These are phyloP conservation scores for Drosophila niveifrons DNA, from an alignment of 2,888 invertebrate species.

Conservation along the genomic window DNA sequence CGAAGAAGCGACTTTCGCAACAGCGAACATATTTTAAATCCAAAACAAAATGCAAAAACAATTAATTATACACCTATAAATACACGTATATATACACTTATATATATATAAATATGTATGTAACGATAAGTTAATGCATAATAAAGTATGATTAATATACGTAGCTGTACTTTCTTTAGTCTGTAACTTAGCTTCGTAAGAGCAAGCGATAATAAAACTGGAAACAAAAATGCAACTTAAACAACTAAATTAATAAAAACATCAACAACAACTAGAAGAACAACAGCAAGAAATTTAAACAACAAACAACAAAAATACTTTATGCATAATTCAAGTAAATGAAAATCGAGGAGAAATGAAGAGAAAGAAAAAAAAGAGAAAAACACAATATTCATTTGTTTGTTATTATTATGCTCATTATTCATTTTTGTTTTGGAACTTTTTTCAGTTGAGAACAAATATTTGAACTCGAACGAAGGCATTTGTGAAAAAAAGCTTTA, in stretches of 20 bases:
- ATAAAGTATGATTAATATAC: slow-evolving; percentile 63
- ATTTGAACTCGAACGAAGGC: slow-evolving; percentile 27
- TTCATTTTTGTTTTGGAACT: slow-evolving; percentile 22
- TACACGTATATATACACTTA: slow-evolving; percentile 25
- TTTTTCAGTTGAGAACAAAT: slow-evolving; percentile 16
- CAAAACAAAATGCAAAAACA: slow-evolving; percentile 60
- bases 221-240: slow-evolving; percentile 77
- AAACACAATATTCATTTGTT: slow-evolving; percentile 32
- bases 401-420: slow-evolving; percentile 24
- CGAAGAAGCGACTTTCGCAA: slow-evolving; percentile 40
- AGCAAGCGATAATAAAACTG: slow-evolving; percentile 77
- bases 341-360: slow-evolving; percentile 19
- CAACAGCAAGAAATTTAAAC: slow-evolving; percentile 46
- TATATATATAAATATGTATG: slow-evolving; percentile 32
- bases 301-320: slow-evolving; percentile 34
- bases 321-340: slow-evolving; percentile 42
- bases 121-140: slow-evolving; percentile 29
- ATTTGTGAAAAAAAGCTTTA: slow-evolving; percentile 55
- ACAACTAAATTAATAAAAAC: slow-evolving; percentile 34
- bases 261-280: slow-evolving; percentile 41
- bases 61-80: slow-evolving; percentile 43
- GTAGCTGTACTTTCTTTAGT: slow-evolving; percentile 77
- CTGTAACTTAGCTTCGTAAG: slow-evolving; percentile 68
- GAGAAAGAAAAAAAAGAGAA: background rate
- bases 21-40: slow-evolving; percentile 69